Base-by-base conservation (phyloP, 2,113 vertebrate species). In the Rhinichthys klamathensis region DNA sequence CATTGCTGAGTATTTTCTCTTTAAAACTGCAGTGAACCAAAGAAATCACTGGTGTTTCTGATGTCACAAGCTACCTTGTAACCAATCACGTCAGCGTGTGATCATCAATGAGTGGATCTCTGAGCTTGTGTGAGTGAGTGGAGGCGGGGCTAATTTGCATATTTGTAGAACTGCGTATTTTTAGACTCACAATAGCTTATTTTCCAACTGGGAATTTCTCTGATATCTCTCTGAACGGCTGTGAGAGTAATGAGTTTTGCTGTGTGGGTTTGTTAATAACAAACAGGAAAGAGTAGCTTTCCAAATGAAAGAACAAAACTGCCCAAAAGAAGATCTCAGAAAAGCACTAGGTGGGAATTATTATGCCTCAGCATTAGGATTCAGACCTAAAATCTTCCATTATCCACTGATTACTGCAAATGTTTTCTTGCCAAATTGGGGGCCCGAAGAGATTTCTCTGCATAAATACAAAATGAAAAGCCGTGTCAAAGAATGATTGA, bases 391-490 rank as follows among this genome's bases (percentile, higher is more conserved):
- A 81, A 81, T 81, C 80, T 81, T 51, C 63, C 25, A 69, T 65
- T 69, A 81, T 81, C 46, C 27, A 11, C 80, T 54, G 80, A 81
- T 81, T 84, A 76, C 56, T n/a, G 38, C 56, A 76, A 75, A 30
- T 58, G 70, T 65, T 60, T 61, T 75, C 70, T 76, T 75, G 82
- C 58, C n/a, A 65, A 75, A 84, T 76, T 41, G 41, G 30, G 44
- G 41, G 41, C 72, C 82, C 60, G 6, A 27, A 76, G 82, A 84
- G 70, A 65, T 65, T 73, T 76, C 73, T 58, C 70, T 30, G 73
- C 82, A 76, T 63, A 75, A 84, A 84, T 76, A 76, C 38, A 63
- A 84, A 84, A 84, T 65, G 72, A 84, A 84, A 76, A 76, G 70
- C 44, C 7, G 21, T 51, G 82, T 84, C 72, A 76, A 63, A 75